Conservation (phyloP, 1,140 invertebrate species). For the Sarcophaga peregrina region DNA sequence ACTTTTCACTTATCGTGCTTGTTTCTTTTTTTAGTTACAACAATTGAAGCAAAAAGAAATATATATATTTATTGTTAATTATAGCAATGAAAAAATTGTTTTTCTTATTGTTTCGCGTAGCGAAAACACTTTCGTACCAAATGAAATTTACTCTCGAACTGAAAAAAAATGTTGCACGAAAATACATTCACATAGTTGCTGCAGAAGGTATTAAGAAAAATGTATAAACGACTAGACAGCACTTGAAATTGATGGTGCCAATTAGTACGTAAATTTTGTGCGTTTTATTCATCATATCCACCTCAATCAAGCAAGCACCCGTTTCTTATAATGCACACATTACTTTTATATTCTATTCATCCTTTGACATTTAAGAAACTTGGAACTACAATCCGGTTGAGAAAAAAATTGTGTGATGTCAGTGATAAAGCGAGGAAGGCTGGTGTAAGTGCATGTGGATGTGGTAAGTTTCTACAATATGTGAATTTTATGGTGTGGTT, state of each 20-base stretch:
- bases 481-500: too few relatives aligned
- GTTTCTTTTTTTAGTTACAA: not conserved
- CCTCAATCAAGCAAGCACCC: too few relatives aligned
- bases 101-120: not conserved
- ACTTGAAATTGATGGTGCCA: not conserved
- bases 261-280: not conserved
- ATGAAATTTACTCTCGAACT: conserved; percentile 9
- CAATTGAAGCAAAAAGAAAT: not conserved
- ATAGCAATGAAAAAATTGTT: conserved; percentile 12
- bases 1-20: conserved; percentile 1
- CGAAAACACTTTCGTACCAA: not conserved
- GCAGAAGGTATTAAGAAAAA: not conserved
- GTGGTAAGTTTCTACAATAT: too few relatives aligned
- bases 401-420: too few relatives aligned
- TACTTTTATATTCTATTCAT: too few relatives aligned
- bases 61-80: not conserved
- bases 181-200: not conserved
- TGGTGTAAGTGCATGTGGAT: too few relatives aligned
- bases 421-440: too few relatives aligned
- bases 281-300: not conserved
- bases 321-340: too few relatives aligned
- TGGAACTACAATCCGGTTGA: too few relatives aligned
- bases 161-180: conserved; percentile 10
- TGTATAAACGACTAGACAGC: not conserved
- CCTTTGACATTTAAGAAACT: too few relatives aligned